phyloP scores from a whole-genome alignment of 2,113 vertebrate species.

The Anseranas semipalmata region DNA sequence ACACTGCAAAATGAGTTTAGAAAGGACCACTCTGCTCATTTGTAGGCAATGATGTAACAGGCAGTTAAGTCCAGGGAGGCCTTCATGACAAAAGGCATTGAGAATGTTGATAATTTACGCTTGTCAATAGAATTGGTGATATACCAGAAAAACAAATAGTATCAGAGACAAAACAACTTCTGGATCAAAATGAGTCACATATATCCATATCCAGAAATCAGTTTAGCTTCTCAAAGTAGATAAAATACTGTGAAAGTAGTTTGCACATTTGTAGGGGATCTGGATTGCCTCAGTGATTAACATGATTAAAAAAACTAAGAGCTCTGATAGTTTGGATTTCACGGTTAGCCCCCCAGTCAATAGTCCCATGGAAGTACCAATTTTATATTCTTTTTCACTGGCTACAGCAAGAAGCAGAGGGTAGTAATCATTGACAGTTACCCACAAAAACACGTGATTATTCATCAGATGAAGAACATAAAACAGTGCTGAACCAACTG shows the following conservation, averaged over 20 bases:
- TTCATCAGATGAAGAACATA: neutral
- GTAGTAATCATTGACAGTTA: neutral
- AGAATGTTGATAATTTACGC: neutral
- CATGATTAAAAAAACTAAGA: neutral
- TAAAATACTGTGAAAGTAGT: neutral
- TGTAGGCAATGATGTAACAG: neutral
- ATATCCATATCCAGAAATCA: neutral
- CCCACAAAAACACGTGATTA: neutral
- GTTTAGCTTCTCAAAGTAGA: neutral
- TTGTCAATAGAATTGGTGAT: neutral
- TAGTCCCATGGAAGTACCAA: neutral
- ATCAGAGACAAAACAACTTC: neutral
- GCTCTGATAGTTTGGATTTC: neutral
- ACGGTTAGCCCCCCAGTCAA: neutral
- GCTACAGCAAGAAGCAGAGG: neutral
- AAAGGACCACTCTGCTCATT: neutral
- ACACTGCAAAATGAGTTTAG: neutral
- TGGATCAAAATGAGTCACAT: neutral
- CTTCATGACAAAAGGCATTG: neutral
- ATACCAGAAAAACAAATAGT: neutral
- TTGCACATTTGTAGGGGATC: neutral
- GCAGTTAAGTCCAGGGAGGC: neutral
- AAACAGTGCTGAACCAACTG: neutral
- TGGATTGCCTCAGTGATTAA: neutral
- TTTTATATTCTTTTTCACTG: neutral